phyloP scores from a whole-genome alignment of 2,797 vertebrate species.

The Semaprochilodus insignis region DNA sequence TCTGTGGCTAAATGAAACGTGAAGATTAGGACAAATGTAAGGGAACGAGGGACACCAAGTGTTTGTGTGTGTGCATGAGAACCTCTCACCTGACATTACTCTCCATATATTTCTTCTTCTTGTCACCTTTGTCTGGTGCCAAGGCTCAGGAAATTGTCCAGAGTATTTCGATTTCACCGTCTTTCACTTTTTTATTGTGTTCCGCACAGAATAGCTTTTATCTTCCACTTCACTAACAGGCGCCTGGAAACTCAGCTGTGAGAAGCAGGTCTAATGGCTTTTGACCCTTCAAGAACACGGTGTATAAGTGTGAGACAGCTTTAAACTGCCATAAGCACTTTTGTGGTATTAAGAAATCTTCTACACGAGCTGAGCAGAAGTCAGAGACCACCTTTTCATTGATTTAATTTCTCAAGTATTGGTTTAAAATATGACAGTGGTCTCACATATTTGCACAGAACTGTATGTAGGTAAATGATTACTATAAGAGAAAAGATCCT shows the following conservation, averaged over 20 bases:
- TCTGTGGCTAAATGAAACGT: conserved; percentile 38
- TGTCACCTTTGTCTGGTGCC: conserved; percentile 12
- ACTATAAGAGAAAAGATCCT: too few relatives aligned
- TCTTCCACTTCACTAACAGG: conserved; percentile 1
- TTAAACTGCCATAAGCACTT: not conserved
- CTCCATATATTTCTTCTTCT: conserved; percentile 21
- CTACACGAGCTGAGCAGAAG: not conserved
- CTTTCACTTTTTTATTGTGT: conserved; percentile 3
- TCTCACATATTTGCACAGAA: too few relatives aligned
- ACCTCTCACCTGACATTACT: conserved; percentile 4
- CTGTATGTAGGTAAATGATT: too few relatives aligned
- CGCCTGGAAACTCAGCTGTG: not conserved
- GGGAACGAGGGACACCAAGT: conserved; percentile 19
- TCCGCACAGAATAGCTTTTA: conserved; percentile 12
- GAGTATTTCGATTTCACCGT: conserved; percentile 31
- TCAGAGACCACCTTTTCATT: too few relatives aligned
- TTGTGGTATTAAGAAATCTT: not conserved
- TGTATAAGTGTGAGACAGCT: not conserved
- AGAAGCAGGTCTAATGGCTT: conserved; percentile 17
- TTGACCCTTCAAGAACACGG: conserved; percentile 8
- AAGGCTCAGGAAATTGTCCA: not conserved
- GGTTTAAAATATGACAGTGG: too few relatives aligned
- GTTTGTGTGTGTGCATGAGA: conserved; percentile 11
- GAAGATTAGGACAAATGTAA: conserved; percentile 40
- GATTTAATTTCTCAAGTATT: too few relatives aligned